phyloP scores from a whole-genome alignment of 2,888 invertebrate species.

The Ophion costatus region DNA sequence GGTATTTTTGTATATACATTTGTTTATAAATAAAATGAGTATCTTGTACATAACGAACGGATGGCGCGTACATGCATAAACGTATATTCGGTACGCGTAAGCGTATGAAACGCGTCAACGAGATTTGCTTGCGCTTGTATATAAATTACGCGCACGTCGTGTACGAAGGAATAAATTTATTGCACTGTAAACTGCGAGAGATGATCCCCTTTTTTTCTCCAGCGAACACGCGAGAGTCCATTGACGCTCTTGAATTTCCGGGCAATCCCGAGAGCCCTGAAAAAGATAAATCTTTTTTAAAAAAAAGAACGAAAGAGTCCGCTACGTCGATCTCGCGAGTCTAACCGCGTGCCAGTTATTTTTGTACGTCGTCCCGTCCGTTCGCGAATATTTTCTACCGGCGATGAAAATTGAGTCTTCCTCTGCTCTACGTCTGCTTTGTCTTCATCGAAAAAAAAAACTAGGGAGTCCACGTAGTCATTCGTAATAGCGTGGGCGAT shows the following conservation, averaged over 20 bases:
- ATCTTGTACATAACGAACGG: slow-evolving; percentile 69
- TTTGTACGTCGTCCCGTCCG: slow-evolving; percentile 45
- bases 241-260: slow-evolving; percentile 48
- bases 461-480: neutral
- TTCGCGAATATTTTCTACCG: neutral
- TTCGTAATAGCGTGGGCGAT: no score
- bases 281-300: slow-evolving; percentile 64
- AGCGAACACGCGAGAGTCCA: slow-evolving; percentile 22
- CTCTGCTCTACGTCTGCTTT: neutral
- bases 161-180: slow-evolving; percentile 67
- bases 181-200: slow-evolving; percentile 54
- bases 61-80: slow-evolving; percentile 59
- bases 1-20: slow-evolving; percentile 80
- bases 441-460: slow-evolving; percentile 5
- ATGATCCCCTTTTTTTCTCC: slow-evolving; percentile 18
- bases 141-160: slow-evolving; percentile 58
- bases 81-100: slow-evolving; percentile 41
- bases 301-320: slow-evolving; percentile 61
- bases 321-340: slow-evolving; percentile 19
- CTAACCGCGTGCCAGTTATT: slow-evolving; percentile 61
- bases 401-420: slow-evolving; percentile 1
- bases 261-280: slow-evolving; percentile 35
- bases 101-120: neutral
- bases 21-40: slow-evolving; percentile 62
- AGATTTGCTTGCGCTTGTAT: slow-evolving; percentile 46